phyloP scores from a whole-genome alignment of 2,888 invertebrate genomes.

The Beris chalybata region DNA sequence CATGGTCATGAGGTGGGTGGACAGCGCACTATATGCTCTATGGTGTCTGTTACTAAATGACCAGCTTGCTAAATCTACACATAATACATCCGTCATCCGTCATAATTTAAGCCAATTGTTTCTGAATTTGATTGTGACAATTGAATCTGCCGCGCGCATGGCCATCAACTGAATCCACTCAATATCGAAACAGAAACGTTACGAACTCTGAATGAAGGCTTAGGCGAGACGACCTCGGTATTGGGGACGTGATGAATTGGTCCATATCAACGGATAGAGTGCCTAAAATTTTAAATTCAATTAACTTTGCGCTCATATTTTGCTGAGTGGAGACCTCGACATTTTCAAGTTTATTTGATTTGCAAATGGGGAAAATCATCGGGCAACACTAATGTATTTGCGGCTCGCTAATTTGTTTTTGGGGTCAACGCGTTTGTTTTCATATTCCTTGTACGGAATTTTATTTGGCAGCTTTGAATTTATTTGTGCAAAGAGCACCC shows the following conservation, averaged over 20 bases:
- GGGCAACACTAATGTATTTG: constrained; percentile 32
- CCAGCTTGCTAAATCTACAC: constrained; percentile 24
- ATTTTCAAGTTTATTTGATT: constrained; percentile 31
- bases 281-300: constrained; percentile 34
- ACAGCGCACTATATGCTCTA: neutral
- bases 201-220: no score
- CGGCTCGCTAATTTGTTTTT: constrained; percentile 25
- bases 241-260: constrained; percentile 15
- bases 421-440: constrained; percentile 4
- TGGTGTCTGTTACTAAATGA: constrained; percentile 10
- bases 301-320: constrained; percentile 27
- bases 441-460: neutral
- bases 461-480: no score
- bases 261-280: constrained; percentile 28
- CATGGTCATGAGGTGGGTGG: constrained; percentile 6
- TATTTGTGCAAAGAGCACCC: no score
- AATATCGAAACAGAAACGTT: constrained; percentile 16
- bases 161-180: constrained; percentile 36
- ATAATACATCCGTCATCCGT: constrained; percentile 40
- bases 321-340: constrained; percentile 29
- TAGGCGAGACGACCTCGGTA: constrained; percentile 2
- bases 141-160: constrained; percentile 49
- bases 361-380: constrained; percentile 26
- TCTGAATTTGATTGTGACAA: constrained; percentile 56
- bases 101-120: constrained; percentile 53